Base-by-base conservation (phyloP, 2,797 vertebrate species). In the Halcyon chelicuti region DNA sequence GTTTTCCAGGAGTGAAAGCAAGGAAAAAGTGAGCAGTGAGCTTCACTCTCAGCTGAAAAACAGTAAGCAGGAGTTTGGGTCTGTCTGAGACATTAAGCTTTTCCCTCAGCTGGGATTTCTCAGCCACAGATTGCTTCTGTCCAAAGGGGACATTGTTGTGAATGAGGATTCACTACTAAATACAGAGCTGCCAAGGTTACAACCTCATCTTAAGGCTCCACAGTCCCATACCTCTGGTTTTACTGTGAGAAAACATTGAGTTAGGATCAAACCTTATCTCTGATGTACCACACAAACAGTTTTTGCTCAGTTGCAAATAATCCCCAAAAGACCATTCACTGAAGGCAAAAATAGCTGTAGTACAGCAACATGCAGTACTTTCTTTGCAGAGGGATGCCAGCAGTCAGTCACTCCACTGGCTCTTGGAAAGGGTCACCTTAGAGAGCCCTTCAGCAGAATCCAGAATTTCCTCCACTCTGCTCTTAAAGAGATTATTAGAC, bases 331-430 rank as follows among this genome's bases (percentile, higher is more conserved):
- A 40, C 20, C 8, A 14, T 49, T 58, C 14, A n/a, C 47, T 29
- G 18, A 37, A 83, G 42, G 33, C n/a, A 80, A 49, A 62, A 72
- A 9, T 8, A 67, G 12, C n/a, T 81, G 44, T 22, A 47, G 52
- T 23, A 49, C 22, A 49, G 55, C 15, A 58, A 71, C 15, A 11
- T 23, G 17, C 20, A 68, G 49, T 16, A 46, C n/a, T 7, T 52
- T 25, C 31, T 37, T 60, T 65, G 52, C 6, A 55, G 14, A 12
- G 14, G 6, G 14, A 8, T 2, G 0, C 25, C 8, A 1, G 9
- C 20, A 65, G n/a, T 14, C 20, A 65, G n/a, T 14, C 14, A 22
- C 5, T 88, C 26, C 21, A 3, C 35, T 62, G 60, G 10, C 28
- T 78, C 14, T 63, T 31, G 23, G 11, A 70, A 28, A 37, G 20